A percentile compares a stretch with the other conserved stretches of the same genome.
phyloP scores from a whole-genome alignment of 2,888 invertebrate species.

The Amphipoea oculea region DNA sequence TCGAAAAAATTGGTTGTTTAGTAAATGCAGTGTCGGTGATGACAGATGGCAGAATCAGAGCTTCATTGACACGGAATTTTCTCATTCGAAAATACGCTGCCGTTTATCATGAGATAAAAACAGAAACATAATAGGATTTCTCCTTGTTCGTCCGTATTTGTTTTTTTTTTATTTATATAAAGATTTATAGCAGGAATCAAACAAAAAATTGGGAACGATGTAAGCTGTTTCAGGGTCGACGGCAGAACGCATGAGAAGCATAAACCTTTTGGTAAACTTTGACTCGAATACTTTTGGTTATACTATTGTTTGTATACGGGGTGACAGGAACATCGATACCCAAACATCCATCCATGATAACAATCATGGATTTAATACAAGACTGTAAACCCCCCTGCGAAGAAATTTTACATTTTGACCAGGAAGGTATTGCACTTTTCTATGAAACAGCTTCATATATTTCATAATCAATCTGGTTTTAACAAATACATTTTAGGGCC shows the following conservation, averaged over 20 bases:
- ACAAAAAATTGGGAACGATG: conserved; percentile 60
- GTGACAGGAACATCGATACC: neutral
- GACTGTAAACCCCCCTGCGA: neutral
- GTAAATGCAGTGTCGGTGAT: neutral
- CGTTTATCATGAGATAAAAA: conserved; percentile 37
- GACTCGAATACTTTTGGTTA: conserved; percentile 29
- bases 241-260: conserved; percentile 40
- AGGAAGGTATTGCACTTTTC: neutral
- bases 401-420: neutral
- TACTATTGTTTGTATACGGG: neutral
- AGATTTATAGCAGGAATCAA: conserved; percentile 56
- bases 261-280: conserved; percentile 57
- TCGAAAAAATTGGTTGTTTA: neutral
- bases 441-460: neutral
- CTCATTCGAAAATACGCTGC: conserved; percentile 9
- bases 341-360: neutral
- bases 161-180: conserved; percentile 51
- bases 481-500: no score
- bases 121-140: conserved; percentile 45
- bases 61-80: conserved; percentile 1
- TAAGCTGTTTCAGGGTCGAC: conserved; percentile 58
- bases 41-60: neutral
- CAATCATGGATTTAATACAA: neutral
- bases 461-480: no score
- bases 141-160: conserved; percentile 27